Evolutionary conservation across 1,140 invertebrate genomes (phyloP).

Genomic region (Medauroidea extradentata): DNA sequence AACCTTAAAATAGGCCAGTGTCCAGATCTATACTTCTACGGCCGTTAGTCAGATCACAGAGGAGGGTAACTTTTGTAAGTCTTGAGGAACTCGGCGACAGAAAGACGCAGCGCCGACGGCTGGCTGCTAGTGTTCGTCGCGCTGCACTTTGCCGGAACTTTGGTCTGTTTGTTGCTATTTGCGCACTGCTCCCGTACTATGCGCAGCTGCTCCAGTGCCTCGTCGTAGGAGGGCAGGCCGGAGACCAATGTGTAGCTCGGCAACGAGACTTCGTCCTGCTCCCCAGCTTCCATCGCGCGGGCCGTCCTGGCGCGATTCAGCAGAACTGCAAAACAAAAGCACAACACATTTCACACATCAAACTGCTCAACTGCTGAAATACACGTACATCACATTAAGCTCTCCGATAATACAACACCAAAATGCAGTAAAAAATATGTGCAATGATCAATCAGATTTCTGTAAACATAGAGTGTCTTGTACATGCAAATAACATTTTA

Average conservation of each 20-base stretch:
- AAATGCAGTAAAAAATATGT: too few relatives aligned
- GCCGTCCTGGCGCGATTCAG: not conserved
- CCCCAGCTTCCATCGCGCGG: conserved; percentile 18
- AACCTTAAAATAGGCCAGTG: too few relatives aligned
- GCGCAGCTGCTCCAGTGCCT: conserved; percentile 52
- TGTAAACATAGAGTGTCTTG: too few relatives aligned
- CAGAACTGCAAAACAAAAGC: too few relatives aligned
- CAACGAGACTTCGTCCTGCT: conserved; percentile 47
- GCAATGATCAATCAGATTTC: too few relatives aligned
- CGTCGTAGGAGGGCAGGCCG: conserved; percentile 56
- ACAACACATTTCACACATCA: too few relatives aligned
- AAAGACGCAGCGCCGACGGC: conserved; percentile 22
- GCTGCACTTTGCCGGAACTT: not conserved
- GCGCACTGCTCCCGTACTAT: conserved; percentile 21
- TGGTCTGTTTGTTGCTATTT: conserved; percentile 1
- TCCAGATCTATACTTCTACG: too few relatives aligned
- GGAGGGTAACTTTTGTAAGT: conserved; percentile 26
- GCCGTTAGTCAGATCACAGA: too few relatives aligned
- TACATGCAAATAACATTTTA: too few relatives aligned
- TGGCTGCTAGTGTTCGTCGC: conserved; percentile 18
- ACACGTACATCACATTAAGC: too few relatives aligned
- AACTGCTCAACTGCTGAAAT: too few relatives aligned
- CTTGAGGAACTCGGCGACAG: conserved; percentile 38
- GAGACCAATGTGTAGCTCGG: conserved; percentile 59
- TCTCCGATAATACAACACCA: too few relatives aligned